These are phyloP conservation scores for Callocephalon fimbriatum DNA, from an alignment of 2,113 vertebrate species.

Conservation along the genomic window DNA sequence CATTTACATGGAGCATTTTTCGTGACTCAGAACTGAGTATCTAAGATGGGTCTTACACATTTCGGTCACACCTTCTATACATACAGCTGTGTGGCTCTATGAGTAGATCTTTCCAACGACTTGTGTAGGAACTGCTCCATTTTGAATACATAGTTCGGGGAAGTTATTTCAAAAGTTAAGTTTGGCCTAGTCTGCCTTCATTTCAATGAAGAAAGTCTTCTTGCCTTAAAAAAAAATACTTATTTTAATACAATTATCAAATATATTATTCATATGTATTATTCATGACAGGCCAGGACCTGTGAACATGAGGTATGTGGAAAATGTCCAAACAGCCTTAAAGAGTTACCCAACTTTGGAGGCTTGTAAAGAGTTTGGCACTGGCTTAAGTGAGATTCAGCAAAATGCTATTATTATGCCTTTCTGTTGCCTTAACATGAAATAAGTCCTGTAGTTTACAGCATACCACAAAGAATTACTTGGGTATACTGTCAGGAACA, in stretches of 20 bases:
- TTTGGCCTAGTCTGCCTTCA: not conserved
- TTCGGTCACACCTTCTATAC: not conserved
- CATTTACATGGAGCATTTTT: not conserved
- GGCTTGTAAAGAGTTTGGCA: not conserved
- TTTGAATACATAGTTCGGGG: not conserved
- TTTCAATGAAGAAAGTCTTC: not conserved
- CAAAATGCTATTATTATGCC: not conserved
- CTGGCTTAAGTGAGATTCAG: not conserved
- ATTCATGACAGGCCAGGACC: not conserved
- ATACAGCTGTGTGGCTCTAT: accelerated
- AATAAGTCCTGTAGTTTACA: not conserved
- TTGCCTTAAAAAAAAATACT: not conserved
- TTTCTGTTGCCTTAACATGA: not conserved
- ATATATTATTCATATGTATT: not conserved
- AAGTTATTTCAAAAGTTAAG: not conserved
- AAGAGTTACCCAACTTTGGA: not conserved
- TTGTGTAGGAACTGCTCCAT: not conserved
- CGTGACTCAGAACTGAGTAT: not conserved
- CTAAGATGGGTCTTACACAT: not conserved
- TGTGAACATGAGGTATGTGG: not conserved
- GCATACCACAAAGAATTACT: not conserved
- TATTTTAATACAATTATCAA: not conserved
- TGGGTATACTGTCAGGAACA: not conserved
- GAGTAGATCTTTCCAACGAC: not conserved
- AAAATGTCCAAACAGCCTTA: not conserved